phyloP scores from a whole-genome alignment of 1,140 invertebrate species.

The Macrostomum lignano region DNA sequence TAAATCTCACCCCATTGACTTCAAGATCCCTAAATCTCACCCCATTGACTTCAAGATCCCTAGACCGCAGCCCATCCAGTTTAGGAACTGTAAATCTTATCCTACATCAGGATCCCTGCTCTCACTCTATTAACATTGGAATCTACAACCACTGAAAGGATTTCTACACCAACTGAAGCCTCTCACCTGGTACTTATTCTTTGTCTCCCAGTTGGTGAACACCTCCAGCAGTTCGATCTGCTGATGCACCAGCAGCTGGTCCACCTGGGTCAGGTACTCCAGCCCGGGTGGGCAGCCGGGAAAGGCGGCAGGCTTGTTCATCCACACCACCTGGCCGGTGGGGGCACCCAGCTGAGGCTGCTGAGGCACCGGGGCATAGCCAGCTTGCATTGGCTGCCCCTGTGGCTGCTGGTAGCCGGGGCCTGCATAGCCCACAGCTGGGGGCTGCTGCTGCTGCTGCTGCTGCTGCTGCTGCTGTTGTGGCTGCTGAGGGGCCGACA shows the following conservation, averaged over 20 bases:
- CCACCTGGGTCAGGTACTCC: slow-evolving; percentile 65
- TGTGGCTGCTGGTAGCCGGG: background rate
- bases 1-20: no score
- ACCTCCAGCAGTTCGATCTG: slow-evolving; percentile 55
- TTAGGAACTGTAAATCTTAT: no score
- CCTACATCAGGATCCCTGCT: no score
- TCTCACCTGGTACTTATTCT: slow-evolving; percentile 55
- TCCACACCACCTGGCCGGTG: slow-evolving; percentile 33
- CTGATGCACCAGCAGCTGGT: slow-evolving; percentile 56
- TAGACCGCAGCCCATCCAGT: no score
- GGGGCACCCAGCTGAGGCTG: background rate
- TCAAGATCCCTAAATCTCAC: no score
- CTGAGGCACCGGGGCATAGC: background rate
- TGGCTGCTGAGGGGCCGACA: no score
- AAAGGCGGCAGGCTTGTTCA: slow-evolving; percentile 38
- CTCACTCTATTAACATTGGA: no score
- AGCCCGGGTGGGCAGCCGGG: slow-evolving; percentile 57
- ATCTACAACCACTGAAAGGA: no score
- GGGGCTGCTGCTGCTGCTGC: background rate
- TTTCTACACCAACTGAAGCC: no score
- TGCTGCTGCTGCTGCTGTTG: background rate
- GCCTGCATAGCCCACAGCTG: background rate
- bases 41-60: no score
- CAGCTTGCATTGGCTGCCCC: background rate
- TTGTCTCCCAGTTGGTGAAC: slow-evolving; percentile 56